phyloP scores from a whole-genome alignment of 2,797 vertebrate species.

The Halcyon chelicuti region DNA sequence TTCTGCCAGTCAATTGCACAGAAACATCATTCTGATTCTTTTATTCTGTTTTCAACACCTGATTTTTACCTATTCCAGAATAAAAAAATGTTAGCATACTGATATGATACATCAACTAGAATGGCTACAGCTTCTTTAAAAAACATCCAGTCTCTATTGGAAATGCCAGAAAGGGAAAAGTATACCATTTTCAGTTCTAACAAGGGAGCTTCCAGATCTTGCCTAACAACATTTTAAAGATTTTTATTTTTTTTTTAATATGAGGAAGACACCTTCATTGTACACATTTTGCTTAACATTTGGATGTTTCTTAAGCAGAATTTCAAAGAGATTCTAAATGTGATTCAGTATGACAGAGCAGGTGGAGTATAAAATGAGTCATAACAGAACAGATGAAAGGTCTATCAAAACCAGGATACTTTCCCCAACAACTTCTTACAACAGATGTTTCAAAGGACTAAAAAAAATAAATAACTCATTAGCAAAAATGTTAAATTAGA shows the following conservation, averaged over 20 bases:
- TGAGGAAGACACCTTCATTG: neutral
- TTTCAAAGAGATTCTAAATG: constrained; percentile 10
- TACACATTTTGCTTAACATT: neutral
- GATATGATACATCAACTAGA: neutral
- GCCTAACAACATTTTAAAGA: neutral
- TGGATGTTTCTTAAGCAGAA: neutral
- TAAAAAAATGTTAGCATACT: neutral
- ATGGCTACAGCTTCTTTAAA: neutral
- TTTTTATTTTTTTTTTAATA: neutral
- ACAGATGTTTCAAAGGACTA: constrained; percentile 12
- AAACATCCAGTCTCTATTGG: neutral
- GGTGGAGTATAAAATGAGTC: constrained; percentile 41
- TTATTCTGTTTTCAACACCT: neutral
- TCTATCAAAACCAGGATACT: constrained; percentile 15
- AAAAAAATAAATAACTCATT: neutral
- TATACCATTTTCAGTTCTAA: neutral
- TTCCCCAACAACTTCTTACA: constrained; percentile 14
- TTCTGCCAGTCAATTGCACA: neutral
- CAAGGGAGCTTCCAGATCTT: neutral
- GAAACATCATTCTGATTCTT: neutral
- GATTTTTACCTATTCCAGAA: neutral
- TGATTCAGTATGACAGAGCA: constrained; percentile 23
- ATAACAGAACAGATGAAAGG: constrained; percentile 22
- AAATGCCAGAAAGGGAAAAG: neutral
- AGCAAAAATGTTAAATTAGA: neutral